These are phyloP conservation scores for Ophiothrix spiculata DNA, from an alignment of 35 echinoderm and acorn worm genomes.

Conservation along the genomic window DNA sequence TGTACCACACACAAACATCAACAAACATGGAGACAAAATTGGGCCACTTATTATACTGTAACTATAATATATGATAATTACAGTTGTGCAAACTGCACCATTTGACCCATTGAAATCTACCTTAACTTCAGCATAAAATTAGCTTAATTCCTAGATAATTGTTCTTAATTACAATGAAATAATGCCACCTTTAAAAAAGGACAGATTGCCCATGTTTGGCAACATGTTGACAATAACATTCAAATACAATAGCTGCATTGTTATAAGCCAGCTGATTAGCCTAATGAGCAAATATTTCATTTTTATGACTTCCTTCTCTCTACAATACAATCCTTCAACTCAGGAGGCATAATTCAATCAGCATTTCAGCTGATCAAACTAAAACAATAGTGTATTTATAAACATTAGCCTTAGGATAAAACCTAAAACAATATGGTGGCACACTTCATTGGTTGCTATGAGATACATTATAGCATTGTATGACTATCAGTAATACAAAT, in stretches of 20 bases:
- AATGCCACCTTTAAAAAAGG: neutral
- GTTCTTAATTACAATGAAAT: neutral
- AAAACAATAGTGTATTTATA: neutral
- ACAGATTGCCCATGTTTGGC: neutral
- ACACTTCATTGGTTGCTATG: neutral
- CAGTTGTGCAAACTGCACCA: too few species aligned
- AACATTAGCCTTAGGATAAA: neutral
- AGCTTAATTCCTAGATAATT: too few species aligned
- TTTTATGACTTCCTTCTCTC: neutral
- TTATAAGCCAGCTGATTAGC: neutral
- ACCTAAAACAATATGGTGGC: neutral
- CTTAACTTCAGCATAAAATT: too few species aligned
- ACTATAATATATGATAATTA: too few species aligned
- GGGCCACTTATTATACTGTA: too few species aligned
- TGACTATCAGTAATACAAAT: neutral
- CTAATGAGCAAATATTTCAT: neutral
- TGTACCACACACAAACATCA: too few species aligned
- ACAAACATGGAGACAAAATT: too few species aligned
- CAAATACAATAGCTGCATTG: neutral
- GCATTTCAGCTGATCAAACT: neutral
- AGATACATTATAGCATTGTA: too few species aligned
- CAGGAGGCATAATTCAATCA: neutral
- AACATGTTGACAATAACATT: neutral
- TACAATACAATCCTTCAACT: neutral
- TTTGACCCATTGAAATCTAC: too few species aligned